Conservation (phyloP, 2,797 vertebrate species). For the Brachyalestes nurse region DNA sequence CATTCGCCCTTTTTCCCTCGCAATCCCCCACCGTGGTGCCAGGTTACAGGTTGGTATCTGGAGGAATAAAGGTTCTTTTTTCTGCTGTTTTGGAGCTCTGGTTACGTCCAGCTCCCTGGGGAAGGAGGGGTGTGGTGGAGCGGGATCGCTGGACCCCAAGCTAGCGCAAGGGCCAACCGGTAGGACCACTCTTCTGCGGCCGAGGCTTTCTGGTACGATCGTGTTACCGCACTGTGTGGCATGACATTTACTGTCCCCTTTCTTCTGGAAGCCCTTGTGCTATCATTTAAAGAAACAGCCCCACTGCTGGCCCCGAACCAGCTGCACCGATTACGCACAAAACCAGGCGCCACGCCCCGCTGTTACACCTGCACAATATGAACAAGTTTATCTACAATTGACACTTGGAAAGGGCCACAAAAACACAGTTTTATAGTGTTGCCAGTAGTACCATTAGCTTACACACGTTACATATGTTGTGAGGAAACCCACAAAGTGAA, state of each 20-base stretch:
- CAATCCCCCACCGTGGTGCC: slow-evolving; percentile 67
- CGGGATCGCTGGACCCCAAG: slow-evolving; percentile 66
- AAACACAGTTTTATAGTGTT: slow-evolving; percentile 35
- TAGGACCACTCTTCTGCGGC: slow-evolving; percentile 73
- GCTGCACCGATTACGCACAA: neutral
- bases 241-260: slow-evolving; percentile 67
- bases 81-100: slow-evolving; percentile 78
- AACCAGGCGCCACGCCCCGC: slow-evolving; percentile 18
- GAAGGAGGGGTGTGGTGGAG: slow-evolving; percentile 69
- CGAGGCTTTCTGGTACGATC: slow-evolving; percentile 49
- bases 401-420: neutral
- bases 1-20: slow-evolving; percentile 68
- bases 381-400: neutral
- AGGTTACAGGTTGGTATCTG: slow-evolving; percentile 83
- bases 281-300: slow-evolving; percentile 36
- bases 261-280: slow-evolving; percentile 49
- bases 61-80: slow-evolving; percentile 78
- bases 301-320: slow-evolving; percentile 47
- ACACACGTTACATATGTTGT: neutral
- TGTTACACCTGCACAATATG: neutral
- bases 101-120: slow-evolving; percentile 75
- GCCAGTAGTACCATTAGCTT: neutral
- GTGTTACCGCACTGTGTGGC: slow-evolving; percentile 59
- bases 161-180: slow-evolving; percentile 56
- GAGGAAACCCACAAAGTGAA: neutral